Base-by-base conservation (phyloP, 2,113 vertebrate species). In the Plestiodon gilberti region DNA sequence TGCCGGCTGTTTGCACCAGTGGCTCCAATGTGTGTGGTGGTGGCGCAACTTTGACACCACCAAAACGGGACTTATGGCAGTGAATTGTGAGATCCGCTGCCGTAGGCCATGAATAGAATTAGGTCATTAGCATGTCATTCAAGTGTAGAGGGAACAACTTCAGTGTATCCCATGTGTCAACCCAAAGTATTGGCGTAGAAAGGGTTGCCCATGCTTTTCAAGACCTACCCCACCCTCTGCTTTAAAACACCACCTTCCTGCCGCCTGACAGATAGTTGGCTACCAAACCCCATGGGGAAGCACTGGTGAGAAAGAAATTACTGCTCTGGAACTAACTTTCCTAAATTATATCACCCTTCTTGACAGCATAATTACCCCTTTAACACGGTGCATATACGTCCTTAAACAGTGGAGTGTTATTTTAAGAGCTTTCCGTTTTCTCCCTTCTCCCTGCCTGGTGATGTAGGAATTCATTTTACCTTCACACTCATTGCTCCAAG, bases 281-380 rank as follows among this genome's bases (percentile, higher is more conserved):
- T 93, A 93, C 90, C 95, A 95, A 95, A 96, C 96, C 94, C 94
- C 84, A 0, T 3, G 79, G 84, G 91, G 69, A 95, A 90, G 91
- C 84, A 70, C 0, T 0, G 81, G n/a, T 84, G 83, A 89, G 94
- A 90, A 18, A 62, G 79, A 96, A 95, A 95, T 96, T 95, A 95
- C 52, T 89, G 93, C 94, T 93, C 92, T 81, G 55, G 92, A 96
- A 93, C 91, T 38, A 87, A 95, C 93, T 94, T 96, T 96, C 96
- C 95, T 94, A 96, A 96, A 96, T 95, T 92, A 85, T 93, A 93
- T 96, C 96, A 94, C 95, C 95, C 93, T 75, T 88, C 71, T 89
- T 96, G 96, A 97, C 96, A 96, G 93, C 81, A 92, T 97, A 97
- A 97, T 97, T 96, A 96, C 95, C 96, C 95, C 96, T 96, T 96